Evolutionary conservation across 2,113 vertebrate genomes (phyloP), one percentile per base, ranked within the genome.

Genomic region (Fukomys damarensis): DNA sequence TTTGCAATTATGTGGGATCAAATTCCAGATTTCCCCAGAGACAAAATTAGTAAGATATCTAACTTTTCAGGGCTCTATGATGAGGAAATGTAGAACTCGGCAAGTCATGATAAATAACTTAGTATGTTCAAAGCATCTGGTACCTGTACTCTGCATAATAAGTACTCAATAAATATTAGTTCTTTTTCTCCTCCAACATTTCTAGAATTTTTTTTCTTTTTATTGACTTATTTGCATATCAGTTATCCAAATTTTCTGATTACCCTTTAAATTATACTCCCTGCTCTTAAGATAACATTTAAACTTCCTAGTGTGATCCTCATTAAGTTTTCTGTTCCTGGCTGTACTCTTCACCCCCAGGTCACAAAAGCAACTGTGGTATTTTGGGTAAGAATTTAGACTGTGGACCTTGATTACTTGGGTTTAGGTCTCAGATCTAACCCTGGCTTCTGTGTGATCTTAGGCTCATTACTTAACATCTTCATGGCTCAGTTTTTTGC

Each of bases 1-100:
- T 92, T 89, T 94, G 8, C 91, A 93, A 77, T 89, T 16, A 92
- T 46, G 46, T 26, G 65, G 3, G 11, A 84, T 91, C 38, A 86
- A 58, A 32, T 92, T 91, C 68, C 16, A 76, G 46, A 19, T 89
- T 41, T 89, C 20, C 14, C 66, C 32, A 43, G 46, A 94, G 52
- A 77, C 1, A 28, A 3, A 77, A 41, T 76, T 49, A 76, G 59
- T 10, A 86, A 30, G 16, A 46, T 41, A 24, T 2, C 6, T 81
- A 66, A 38, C 32, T 70, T 95, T 5, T 63, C 46, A 90, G 54
- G 52, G n/a, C 3, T 79, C 20, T n/a, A 13, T 54, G 35, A 26
- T 49, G 38, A 28, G 5, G 20, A 46, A 38, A 52, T 56, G n/a
- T 58, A 68, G 92, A 54, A 10, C 22, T 43, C 66, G 46, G 41